phyloP scores from a whole-genome alignment of 1,140 invertebrate species.

The Trichonephila clavata region DNA sequence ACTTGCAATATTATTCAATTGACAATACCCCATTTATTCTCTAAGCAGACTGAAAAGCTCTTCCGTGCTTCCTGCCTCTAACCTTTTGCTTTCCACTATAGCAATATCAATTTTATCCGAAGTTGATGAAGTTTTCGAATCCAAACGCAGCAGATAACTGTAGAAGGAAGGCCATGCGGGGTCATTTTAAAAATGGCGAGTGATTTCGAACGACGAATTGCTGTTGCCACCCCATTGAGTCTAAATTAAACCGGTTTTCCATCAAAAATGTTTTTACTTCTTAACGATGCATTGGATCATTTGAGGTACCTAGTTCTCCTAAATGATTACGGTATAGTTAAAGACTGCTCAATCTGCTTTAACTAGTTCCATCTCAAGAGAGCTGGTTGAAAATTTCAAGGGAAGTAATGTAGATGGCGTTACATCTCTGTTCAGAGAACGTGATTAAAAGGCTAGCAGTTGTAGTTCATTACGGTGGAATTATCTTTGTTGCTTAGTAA shows the following conservation, averaged over 20 bases:
- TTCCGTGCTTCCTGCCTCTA: no score
- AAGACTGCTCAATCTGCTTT: constrained; percentile 53
- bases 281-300: constrained; percentile 50
- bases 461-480: background rate
- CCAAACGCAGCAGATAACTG: background rate
- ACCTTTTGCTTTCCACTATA: no score
- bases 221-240: constrained; percentile 56
- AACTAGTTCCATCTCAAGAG: constrained; percentile 3
- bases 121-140: constrained; percentile 52
- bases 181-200: constrained; percentile 56
- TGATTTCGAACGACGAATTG: constrained; percentile 57
- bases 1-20: no score
- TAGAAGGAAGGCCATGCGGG: background rate
- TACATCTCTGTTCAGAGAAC: background rate
- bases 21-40: no score
- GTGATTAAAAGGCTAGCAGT: background rate
- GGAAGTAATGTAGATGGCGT: background rate
- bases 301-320: constrained; percentile 7
- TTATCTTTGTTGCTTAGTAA: background rate
- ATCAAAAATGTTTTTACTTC: constrained; percentile 46
- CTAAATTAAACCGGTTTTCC: constrained; percentile 57
- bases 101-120: no score
- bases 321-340: constrained; percentile 40
- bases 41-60: no score
- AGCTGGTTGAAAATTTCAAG: background rate